Base-by-base conservation (phyloP, 2,888 invertebrate genomes). In the Barypeithes pellucidus region DNA sequence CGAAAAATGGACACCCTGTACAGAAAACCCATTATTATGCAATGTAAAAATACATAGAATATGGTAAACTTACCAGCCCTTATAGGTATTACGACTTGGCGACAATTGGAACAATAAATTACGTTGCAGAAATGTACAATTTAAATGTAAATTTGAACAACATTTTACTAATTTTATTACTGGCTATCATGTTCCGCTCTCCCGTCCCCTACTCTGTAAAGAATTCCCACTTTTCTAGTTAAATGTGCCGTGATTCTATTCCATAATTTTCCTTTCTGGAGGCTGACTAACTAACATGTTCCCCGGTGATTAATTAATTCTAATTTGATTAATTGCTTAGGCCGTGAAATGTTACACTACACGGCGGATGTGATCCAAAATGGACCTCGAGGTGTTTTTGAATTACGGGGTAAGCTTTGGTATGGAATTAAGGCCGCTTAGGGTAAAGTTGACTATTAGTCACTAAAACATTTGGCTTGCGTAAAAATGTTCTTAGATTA, bases 311-410 rank as follows among this genome's bases (percentile, higher is more conserved):
- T 74, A 76, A 77, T 78, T 76, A 76, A 75, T 77, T 76, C 67
- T 76, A 72, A 76, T 78, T 74, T 75, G 74, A 78, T 75, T 68
- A 78, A 77, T 77, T 76, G 70, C 65, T 39, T 54, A 52, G 52
- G 50, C 61, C 52, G 50, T 69, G 74, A 45, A 60, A 59, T 47
- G 70, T 33, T 41, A 57, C 29, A 29, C 72, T 57, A 45, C 59
- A 41, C 20, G n/a, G 63, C 52, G 41, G 43, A 61, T n/a, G 54
- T 41, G 47, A 47, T 33, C 50, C 33, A 16, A 36, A 47, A 41
- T 45, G 36, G 47, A 71, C 50, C 57, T 50, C 39, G 41, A 52
- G 41, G 59, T 60, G 60, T 50, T 72, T 72, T 14, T 33, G 66
- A 14, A 59, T 54, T 29, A 33, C 43, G 47, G 29, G 29, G 43